A percentile compares a stretch with the other conserved stretches of the same genome.
phyloP scores from a whole-genome alignment of 2,888 invertebrate genomes.

The Lithophane leautieri region DNA sequence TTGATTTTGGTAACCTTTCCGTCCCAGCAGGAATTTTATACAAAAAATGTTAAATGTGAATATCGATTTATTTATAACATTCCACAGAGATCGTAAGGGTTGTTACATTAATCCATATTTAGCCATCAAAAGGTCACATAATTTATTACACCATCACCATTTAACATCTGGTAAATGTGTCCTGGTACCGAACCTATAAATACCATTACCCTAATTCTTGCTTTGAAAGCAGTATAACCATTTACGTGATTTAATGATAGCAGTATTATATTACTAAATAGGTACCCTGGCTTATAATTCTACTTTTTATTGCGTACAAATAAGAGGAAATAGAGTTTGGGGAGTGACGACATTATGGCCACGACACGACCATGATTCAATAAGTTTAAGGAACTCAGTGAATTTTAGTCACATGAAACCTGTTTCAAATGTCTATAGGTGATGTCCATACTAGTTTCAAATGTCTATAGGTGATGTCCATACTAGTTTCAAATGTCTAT shows the following conservation, averaged over 20 bases:
- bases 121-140: slow-evolving; percentile 41
- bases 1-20: slow-evolving; percentile 59
- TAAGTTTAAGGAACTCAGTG: background rate
- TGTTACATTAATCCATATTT: slow-evolving; percentile 35
- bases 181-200: slow-evolving; percentile 7
- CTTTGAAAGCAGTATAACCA: slow-evolving; percentile 11
- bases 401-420: too few relatives aligned
- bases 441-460: background rate
- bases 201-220: slow-evolving; percentile 21
- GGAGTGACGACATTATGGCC: too few relatives aligned
- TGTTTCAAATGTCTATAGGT: background rate
- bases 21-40: slow-evolving; percentile 26
- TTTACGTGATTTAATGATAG: slow-evolving; percentile 23
- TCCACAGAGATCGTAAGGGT: slow-evolving; percentile 27
- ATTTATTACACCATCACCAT: slow-evolving; percentile 34
- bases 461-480: too few relatives aligned
- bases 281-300: background rate
- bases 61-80: slow-evolving; percentile 52
- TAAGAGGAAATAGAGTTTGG: background rate
- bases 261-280: background rate
- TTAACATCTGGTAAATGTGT: slow-evolving; percentile 38
- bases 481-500: too few relatives aligned
- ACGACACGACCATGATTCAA: too few relatives aligned
- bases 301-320: background rate
- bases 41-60: slow-evolving; percentile 42